These are phyloP conservation scores for Bombus huntii DNA, from an alignment of 1,140 invertebrate genomes.

Conservation along the genomic window DNA sequence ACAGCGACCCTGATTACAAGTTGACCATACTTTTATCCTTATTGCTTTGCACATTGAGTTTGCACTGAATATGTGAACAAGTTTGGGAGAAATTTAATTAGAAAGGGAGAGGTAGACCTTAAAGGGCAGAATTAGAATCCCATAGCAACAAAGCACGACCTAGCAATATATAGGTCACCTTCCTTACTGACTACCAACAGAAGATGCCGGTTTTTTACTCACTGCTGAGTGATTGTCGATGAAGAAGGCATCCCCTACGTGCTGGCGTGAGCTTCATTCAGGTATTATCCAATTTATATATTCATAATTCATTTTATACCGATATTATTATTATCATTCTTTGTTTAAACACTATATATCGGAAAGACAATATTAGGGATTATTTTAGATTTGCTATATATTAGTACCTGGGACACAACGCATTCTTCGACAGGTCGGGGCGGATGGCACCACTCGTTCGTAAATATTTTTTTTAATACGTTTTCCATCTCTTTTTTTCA, in stretches of 20 bases:
- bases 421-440: slow-evolving; percentile 65
- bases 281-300: slow-evolving; percentile 84
- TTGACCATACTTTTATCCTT: slow-evolving; percentile 58
- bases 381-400: slow-evolving; percentile 66
- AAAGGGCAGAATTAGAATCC: slow-evolving; percentile 77
- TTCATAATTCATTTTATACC: slow-evolving; percentile 82
- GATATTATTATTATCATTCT: slow-evolving; percentile 79
- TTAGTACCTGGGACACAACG: slow-evolving; percentile 66
- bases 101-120: slow-evolving; percentile 68
- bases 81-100: slow-evolving; percentile 62
- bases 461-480: slow-evolving; percentile 44
- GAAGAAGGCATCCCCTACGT: slow-evolving; percentile 82
- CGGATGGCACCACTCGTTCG: slow-evolving; percentile 64
- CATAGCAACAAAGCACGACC: slow-evolving; percentile 81
- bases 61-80: slow-evolving; percentile 62
- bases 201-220: slow-evolving; percentile 82
- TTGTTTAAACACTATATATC: slow-evolving; percentile 75
- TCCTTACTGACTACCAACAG: slow-evolving; percentile 83
- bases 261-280: slow-evolving; percentile 82
- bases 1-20: slow-evolving; percentile 61
- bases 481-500: slow-evolving; percentile 19
- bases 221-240: slow-evolving; percentile 83
- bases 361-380: slow-evolving; percentile 61
- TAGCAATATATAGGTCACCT: slow-evolving; percentile 82
- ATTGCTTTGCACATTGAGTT: slow-evolving; percentile 68